These are phyloP conservation scores for Budorcas taxicolor DNA, from an alignment of 2,113 vertebrate species.

Conservation along the genomic window DNA sequence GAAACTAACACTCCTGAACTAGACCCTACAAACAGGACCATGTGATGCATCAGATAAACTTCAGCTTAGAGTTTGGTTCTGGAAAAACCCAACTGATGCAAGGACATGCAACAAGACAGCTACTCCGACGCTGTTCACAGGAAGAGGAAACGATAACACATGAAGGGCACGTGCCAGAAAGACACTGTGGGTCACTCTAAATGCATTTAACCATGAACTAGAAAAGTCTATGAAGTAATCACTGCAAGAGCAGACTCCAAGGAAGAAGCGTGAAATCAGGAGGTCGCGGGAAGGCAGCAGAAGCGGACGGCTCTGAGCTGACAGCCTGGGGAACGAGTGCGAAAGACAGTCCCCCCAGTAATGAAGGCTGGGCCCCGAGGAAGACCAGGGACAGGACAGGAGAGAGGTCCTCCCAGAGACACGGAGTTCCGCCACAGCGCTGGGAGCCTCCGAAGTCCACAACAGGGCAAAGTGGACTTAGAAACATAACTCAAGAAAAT, in stretches of 20 bases:
- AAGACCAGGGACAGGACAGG: neutral
- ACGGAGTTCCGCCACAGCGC: accelerated
- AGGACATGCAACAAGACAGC: neutral
- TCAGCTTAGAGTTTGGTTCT: neutral
- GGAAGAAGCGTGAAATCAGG: neutral
- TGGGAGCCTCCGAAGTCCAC: neutral
- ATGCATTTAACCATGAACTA: neutral
- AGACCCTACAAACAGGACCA: neutral
- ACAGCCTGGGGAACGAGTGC: too few relatives aligned
- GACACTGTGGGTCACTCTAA: accelerated
- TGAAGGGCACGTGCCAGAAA: neutral
- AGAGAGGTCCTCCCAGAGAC: neutral
- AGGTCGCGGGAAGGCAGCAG: too few relatives aligned
- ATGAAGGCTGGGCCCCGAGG: too few relatives aligned
- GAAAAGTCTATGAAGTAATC: accelerated
- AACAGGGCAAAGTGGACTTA: neutral
- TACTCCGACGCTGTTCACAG: accelerated
- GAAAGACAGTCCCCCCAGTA: accelerated
- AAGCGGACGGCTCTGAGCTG: neutral
- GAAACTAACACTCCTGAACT: neutral
- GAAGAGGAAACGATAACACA: neutral
- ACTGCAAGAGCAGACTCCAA: neutral
- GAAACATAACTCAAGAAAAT: neutral
- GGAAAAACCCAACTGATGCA: neutral
- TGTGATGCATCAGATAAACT: neutral